Evolutionary conservation across 2,888 invertebrate species (phyloP).

Genomic region (Drosophila ochracea): DNA sequence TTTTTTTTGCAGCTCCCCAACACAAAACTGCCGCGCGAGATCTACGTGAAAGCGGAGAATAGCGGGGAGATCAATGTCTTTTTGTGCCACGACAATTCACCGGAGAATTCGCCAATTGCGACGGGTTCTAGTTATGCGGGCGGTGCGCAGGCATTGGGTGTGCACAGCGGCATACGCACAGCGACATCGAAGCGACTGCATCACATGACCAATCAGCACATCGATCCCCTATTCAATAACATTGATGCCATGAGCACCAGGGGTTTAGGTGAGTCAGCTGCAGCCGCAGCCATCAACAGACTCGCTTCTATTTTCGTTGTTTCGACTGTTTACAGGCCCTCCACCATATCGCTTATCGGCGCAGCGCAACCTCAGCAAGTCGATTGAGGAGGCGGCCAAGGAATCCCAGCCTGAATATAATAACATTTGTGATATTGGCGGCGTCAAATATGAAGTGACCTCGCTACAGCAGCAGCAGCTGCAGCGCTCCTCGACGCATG

Average conservation of each 20-base stretch:
- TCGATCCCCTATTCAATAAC: conserved; percentile 88
- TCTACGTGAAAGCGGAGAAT: conserved; percentile 94
- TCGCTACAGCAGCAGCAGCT: conserved; percentile 45
- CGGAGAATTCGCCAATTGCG: conserved; percentile 84
- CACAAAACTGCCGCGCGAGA: conserved; percentile 90
- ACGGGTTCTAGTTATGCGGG: conserved; percentile 59
- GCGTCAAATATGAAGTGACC: conserved; percentile 66
- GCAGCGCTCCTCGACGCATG: conserved; percentile 29
- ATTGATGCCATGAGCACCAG: conserved; percentile 86
- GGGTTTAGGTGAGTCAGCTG: conserved; percentile 83
- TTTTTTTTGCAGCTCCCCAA: conserved; percentile 87
- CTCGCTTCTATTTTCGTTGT: background rate
- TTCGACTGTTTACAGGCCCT: conserved; percentile 43
- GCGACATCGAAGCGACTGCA: conserved; percentile 73
- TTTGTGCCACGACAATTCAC: conserved; percentile 93
- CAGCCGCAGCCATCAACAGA: background rate
- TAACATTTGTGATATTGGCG: conserved; percentile 78
- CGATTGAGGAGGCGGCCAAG: conserved; percentile 84
- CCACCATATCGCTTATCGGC: conserved; percentile 83
- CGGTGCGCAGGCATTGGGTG: conserved; percentile 17
- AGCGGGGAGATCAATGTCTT: conserved; percentile 97
- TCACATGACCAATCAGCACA: conserved; percentile 66
- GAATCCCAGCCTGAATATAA: conserved; percentile 77
- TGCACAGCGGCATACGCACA: conserved; percentile 58
- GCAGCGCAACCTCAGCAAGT: conserved; percentile 85